These are phyloP conservation scores for Nyctibius grandis DNA, from an alignment of 2,797 vertebrate species.

Conservation along the genomic window DNA sequence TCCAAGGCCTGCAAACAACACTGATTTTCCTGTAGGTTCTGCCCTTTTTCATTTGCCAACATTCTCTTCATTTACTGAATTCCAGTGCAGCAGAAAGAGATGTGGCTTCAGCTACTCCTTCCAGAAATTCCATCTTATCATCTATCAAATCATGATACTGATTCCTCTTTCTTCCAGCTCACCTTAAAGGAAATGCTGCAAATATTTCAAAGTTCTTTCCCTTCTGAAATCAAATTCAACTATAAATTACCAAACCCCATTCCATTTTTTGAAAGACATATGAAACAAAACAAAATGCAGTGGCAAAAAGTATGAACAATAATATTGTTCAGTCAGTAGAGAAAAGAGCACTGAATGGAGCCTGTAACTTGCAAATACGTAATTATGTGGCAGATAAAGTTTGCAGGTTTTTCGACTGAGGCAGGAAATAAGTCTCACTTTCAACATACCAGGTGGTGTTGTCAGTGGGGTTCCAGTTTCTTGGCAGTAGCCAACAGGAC, in stretches of 20 bases:
- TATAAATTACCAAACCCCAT: not conserved
- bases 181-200: not conserved
- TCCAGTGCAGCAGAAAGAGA: not conserved
- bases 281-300: not conserved
- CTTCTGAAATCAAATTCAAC: not conserved
- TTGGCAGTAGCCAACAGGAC: conserved; percentile 87
- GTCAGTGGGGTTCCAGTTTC: conserved; percentile 83
- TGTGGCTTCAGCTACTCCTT: not conserved
- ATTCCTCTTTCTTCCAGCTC: not conserved
- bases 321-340: not conserved
- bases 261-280: not conserved
- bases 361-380: not conserved
- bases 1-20: not conserved
- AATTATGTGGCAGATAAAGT: not conserved
- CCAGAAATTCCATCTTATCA: not conserved
- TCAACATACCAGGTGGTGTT: conserved; percentile 85
- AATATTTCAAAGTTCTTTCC: not conserved
- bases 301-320: not conserved
- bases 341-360: not conserved
- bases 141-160: not conserved
- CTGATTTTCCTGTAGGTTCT: not conserved
- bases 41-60: not conserved
- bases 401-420: not conserved
- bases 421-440: not conserved
- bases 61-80: not conserved